Conservation (phyloP, 2,888 invertebrate species). For the Drosophila barbarae region DNA sequence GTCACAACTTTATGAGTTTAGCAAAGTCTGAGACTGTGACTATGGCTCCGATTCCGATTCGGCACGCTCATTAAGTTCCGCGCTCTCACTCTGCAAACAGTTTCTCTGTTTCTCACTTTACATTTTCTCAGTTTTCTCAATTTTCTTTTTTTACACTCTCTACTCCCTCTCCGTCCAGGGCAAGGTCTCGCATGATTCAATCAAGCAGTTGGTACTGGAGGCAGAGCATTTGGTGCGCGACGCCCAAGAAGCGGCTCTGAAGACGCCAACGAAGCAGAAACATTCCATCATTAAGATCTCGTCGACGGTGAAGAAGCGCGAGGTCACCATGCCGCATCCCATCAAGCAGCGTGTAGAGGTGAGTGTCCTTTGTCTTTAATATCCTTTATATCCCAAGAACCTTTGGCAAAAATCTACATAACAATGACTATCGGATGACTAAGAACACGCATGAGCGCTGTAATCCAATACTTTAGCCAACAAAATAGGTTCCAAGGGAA, state of each 20-base stretch:
- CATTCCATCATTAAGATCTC: conserved; percentile 77
- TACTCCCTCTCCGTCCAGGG: conserved; percentile 53
- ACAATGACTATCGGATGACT: neutral
- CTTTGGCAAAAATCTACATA: neutral
- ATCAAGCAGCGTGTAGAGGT: conserved; percentile 80
- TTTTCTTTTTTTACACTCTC: neutral
- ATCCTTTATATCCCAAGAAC: neutral
- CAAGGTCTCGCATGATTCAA: conserved; percentile 82
- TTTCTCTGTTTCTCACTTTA: conserved; percentile 17
- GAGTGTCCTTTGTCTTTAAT: conserved; percentile 28
- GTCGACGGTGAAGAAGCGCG: conserved; percentile 79
- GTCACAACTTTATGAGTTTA: conserved; percentile 18
- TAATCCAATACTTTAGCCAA: neutral
- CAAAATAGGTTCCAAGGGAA: neutral
- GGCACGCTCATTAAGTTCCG: conserved; percentile 60
- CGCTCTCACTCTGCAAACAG: conserved; percentile 14
- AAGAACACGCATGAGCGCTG: neutral
- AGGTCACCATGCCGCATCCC: conserved; percentile 77
- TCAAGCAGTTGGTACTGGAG: conserved; percentile 88
- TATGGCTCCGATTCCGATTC: conserved; percentile 41
- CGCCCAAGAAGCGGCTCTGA: conserved; percentile 75
- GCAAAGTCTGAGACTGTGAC: conserved; percentile 13
- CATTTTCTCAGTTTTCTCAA: neutral
- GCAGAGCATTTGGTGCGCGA: conserved; percentile 89
- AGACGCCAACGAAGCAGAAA: conserved; percentile 79